Base-by-base conservation (phyloP, 2,797 vertebrate species). In the Lacerta viridis region DNA sequence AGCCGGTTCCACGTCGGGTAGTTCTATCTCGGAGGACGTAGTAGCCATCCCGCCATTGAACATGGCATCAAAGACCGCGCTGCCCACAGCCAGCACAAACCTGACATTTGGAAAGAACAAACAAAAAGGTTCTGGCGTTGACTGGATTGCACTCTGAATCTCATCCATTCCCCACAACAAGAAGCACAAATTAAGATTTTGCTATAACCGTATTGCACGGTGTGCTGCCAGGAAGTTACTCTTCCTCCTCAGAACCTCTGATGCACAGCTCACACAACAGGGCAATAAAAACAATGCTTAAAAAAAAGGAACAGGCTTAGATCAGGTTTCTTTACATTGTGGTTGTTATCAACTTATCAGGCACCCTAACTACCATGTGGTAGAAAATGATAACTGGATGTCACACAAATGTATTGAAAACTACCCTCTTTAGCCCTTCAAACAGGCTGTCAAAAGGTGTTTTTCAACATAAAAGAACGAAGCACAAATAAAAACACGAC, bases 41-140 rank as follows among this genome's bases (percentile, higher is more conserved):
- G 99, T 99, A 90, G 99, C 99, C 99, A 99, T 99, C 17, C 99
- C 99, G 0, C 99, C 99, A 55, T 99, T 99, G 92, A 99, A 99
- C 99, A 99, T 99, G 1, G 99, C 99, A 90, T 99, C 99, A 46
- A 99, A 99, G 88, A 99, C 99, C 0, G 99, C 99, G 0, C 99
- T 99, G 91, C 99, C 99, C 93, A 99, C 99, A 0, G 99, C 99
- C 91, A 99, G 96, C 94, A 99, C 99, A 72, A 99, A 99, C 98
- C 98, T 99, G 88, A n/a, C 1, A 2, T 10, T 3, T 11, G 81
- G 75, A 81, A 69, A 83, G 29, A 75, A 15, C 13, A 74, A 29
- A n/a, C 50, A 71, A 23, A 5, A n/a, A 5, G 87, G 25, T 2
- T 0, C 43, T 83, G 4, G 27, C 0, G 27, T 82, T 85, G 89